Base-by-base conservation (phyloP, 2,797 vertebrate species). In the Eleutherodactylus coqui region DNA sequence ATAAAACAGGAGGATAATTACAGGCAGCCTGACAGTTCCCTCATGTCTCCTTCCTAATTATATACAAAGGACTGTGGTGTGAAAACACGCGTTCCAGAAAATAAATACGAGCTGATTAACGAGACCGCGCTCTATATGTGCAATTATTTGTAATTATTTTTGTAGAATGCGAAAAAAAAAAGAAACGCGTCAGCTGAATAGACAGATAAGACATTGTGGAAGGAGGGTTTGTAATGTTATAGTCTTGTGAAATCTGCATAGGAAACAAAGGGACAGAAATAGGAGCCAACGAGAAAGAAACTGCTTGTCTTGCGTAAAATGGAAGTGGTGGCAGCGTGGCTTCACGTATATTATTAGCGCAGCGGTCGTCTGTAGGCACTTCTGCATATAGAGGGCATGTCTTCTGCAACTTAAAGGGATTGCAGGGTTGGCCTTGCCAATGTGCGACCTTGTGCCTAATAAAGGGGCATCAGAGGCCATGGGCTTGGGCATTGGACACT, bases 141-240 rank as follows among this genome's bases (percentile, higher is more conserved):
- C 64, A 87, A 87, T 87, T 87, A 87, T 83, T 86, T 29, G 64
- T 70, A 77, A 86, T 86, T 86, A 86, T 83, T 82, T 78, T 58
- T 45, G 60, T 53, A 86, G 60, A 53, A 78, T 41, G 53, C 9
- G 41, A 7, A 75, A 43, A 62, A 34, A 81, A 72, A 73, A 73
- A 55, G 27, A 19, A 83, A 79, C 45, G 58, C 75, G 67, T 32
- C 19, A 17, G 77, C 60, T 60, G 85, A 76, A 76, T 53, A 77
- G 72, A 45, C 32, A 76, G 79, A 69, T 69, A 69, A 69, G 47
- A n/a, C 62, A 70, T 70, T 77, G 85, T 82, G 80, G 11, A 5
- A 16, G 32, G 43, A 49, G 69, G 45, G 32, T 41, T 19, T 16
- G 72, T 75, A 70, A 83, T 43, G 72, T 5, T 47, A 69, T 29